Conservation (phyloP, 2,797 vertebrate species). For the Jordanella pulchra region DNA sequence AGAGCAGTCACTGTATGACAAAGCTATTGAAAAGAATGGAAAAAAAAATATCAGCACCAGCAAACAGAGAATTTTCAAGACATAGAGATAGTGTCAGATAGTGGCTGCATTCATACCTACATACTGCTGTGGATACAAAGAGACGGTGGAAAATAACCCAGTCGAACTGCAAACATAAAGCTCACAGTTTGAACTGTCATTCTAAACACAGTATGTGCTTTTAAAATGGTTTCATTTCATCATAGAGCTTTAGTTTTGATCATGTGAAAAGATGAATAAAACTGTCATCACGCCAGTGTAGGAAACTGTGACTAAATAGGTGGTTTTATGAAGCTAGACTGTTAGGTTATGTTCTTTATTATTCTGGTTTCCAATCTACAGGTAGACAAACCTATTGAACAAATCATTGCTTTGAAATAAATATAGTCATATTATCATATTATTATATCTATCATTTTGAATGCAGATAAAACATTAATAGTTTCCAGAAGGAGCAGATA, state of each 20-base stretch:
- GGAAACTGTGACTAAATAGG: neutral
- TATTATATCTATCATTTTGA: neutral
- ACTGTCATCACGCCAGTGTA: neutral
- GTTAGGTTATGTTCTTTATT: neutral
- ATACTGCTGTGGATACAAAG: neutral
- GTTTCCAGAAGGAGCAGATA: neutral
- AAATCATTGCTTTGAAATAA: neutral
- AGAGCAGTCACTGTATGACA: slow-evolving; percentile 4
- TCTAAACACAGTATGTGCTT: neutral
- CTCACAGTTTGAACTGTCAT: slow-evolving; percentile 2
- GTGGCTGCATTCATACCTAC: neutral
- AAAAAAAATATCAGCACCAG: slow-evolving; percentile 8
- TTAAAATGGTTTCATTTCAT: slow-evolving; percentile 7
- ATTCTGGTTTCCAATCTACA: neutral
- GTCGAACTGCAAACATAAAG: neutral
- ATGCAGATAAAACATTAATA: neutral
- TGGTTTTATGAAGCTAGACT: neutral
- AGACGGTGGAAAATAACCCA: slow-evolving; percentile 25
- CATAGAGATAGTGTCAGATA: slow-evolving; percentile 49
- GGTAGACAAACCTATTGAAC: neutral
- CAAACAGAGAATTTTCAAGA: slow-evolving; percentile 29
- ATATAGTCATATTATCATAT: too few species aligned
- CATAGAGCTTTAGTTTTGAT: slow-evolving; percentile 3
- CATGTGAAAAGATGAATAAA: neutral
- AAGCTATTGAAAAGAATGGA: slow-evolving; percentile 6